Evolutionary conservation across 2,797 vertebrate genomes (phyloP), one percentile per base, ranked within the genome.

Genomic region (Calcarius lapponicus): DNA sequence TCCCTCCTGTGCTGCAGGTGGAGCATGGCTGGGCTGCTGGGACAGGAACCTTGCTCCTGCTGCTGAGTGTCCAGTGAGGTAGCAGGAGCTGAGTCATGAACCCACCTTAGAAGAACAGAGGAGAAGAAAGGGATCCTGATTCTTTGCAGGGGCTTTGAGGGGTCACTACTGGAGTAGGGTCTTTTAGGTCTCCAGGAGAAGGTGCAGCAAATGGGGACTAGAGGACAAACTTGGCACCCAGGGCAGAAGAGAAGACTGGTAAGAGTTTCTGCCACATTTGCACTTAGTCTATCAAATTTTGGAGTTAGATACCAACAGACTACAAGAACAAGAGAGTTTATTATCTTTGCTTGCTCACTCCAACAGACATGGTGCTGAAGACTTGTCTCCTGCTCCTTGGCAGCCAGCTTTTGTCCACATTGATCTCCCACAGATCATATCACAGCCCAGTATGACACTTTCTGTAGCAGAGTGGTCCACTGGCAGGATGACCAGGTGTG

Each of bases 11-110:
- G 5, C 67, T 61, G 22, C 60, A 66, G 64, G 24, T 56, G 56
- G 58, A 38, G 32, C 8, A 28, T 0, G 1, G 40, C n/a, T 54
- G 64, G 40, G 65, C 17, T 17, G 38, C 60, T 47, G 1, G 0
- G 65, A 22, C 19, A 45, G 43, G 21, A 72, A 19, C 19, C 31
- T 51, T 22, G 6, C 32, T 51, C 2, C 1, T 3, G 12, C 29
- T 71, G 38, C 61, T 6, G 17, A 69, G 32, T 11, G 21, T 17
- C 1, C 0, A 42, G 32, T 5, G 61, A 84, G 34, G 34, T 25
- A 92, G 38, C 45, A 50, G 65, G 38, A 79, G 17, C 25, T 47
- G 50, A 74, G 65, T 6, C 17, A 17, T 21, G 32, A 84, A 51
- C 5, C 9, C 17, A 11, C 11, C 29, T 47, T 22, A 48, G 24